Percentiles rank a stretch among this genome's conserved stretches.
Evolutionary conservation across 2,888 invertebrate genomes (phyloP).

Genomic region (Agapostemon virescens): DNA sequence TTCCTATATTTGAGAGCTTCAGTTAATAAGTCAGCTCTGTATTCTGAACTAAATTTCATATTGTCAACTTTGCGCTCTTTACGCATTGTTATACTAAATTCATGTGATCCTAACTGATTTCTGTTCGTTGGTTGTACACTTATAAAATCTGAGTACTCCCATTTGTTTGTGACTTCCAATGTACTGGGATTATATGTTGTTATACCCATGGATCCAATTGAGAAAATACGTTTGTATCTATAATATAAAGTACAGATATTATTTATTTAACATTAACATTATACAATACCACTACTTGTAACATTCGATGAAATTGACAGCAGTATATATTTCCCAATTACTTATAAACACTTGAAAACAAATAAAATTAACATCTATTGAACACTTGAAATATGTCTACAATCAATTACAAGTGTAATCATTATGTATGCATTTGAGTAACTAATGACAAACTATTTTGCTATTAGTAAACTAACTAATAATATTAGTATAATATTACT

Average conservation of each 20-base stretch:
- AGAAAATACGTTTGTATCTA: conserved; percentile 97
- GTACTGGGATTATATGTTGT: conserved; percentile 98
- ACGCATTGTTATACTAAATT: conserved; percentile 91
- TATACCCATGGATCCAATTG: conserved; percentile 96
- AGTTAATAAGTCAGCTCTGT: conserved; percentile 94
- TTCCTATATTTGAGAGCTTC: conserved; percentile 92
- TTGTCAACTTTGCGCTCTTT: conserved; percentile 95
- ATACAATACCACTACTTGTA: neutral
- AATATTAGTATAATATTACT: conserved; percentile 8
- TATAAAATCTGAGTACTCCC: conserved; percentile 91
- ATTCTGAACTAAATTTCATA: conserved; percentile 98
- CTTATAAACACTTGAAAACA: neutral
- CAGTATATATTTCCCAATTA: neutral
- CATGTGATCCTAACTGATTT: conserved; percentile 82
- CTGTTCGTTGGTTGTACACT: conserved; percentile 84
- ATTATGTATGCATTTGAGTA: neutral
- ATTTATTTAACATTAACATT: neutral
- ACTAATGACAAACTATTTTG: neutral
- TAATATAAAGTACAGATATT: conserved; percentile 11
- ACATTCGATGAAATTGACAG: neutral
- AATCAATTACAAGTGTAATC: neutral
- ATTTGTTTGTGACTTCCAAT: conserved; percentile 95
- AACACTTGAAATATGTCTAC: neutral
- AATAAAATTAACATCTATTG: neutral
- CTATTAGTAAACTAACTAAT: neutral